Evolutionary conservation across 2,888 invertebrate species (phyloP), one percentile per base, ranked within the genome.

Genomic region (Priocnemis perturbator): DNA sequence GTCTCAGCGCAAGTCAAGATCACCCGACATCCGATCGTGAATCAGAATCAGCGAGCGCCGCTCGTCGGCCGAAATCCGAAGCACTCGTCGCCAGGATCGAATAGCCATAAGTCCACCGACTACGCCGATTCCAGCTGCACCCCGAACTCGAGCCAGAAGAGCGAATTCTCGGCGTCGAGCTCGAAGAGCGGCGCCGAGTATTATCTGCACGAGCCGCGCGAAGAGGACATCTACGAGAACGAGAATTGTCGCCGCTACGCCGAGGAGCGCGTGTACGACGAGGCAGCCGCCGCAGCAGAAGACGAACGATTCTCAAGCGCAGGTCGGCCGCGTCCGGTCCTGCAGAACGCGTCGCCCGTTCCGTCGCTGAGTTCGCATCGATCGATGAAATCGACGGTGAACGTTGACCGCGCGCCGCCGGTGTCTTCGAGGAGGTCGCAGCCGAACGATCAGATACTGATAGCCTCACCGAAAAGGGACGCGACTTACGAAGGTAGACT

Each of bases 121-220:
- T 87, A 87, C 57, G 87, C 85, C 0, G 88, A 88, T 17, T 88
- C 88, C 1, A 86, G 83, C 64, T 88, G 86, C 63, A 88, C 88
- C 0, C 87, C 87, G 0, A 88, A 88, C 58, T 88, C 88, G 3
- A 88, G 88, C 50, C 88, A 88, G 61, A 87, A 88, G 60, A 86
- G 86, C 60, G 88, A 85, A 61, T 87, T 88, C 63, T 88, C 88
- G 3, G 87, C 87, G 0, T 79, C 84, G 0, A 88, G 88, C 58
- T 88, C 88, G 3, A 88, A 88, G 64, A 87, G 87, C 64, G 37
- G 37, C 37, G 88, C 88, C 3, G 88, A 88, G 48, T 88, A 88
- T 48, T 88, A 88, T 64, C 60, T 88, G 15, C 81, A 83, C 55
- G 85, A 81, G 2, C 82, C 37, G 14, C 11, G 11, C 14, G 11